Base-by-base conservation (phyloP, 92 coral and sea anemone genomes). In the Porites lobata region DNA sequence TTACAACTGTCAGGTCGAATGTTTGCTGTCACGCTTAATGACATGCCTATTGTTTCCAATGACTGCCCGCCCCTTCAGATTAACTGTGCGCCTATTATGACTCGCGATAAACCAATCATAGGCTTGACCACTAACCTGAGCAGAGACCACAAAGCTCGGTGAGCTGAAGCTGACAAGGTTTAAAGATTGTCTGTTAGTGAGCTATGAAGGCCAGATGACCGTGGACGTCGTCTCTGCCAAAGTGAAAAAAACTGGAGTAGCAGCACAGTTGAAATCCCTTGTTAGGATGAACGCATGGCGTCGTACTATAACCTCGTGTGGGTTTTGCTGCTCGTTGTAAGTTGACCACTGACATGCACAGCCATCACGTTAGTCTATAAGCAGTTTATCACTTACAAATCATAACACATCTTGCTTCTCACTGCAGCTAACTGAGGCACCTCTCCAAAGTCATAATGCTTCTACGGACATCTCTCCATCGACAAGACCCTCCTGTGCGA, bases 201-300 rank as follows among this genome's bases (percentile, higher is more conserved):
- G 90, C 86, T 92, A 91, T 86, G 95, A 87, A 75, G 88, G 86
- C 75, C 95, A 87, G 91, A 94, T 94, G 97, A 94, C 90, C 71
- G 69, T 53, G 61, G n/a, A 62, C 84, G 50, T 50, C 76, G 50
- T 50, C 76, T 69, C 64, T 72, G 78, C 14, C 51, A 51, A 62
- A 74, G 51, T 74, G 74, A 84, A 22, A 53, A 63, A 63, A 73
- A 15, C 80, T 51, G 72, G 21, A 21, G 63, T 17, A 22, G 20
- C 69, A 22, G 26, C 24, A 73, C 74, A 74, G 24, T 74, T 84
- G 76, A 84, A 18, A 22, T 24, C 80, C 8, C 17, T 74, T 78
- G 87, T 73, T 84, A 84, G 85, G 93, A 92, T 92, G 95, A 91
- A 90, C 80, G 87, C 74, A 92, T 92, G 95, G 95, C 95, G 77